Evolutionary conservation across 2,888 invertebrate genomes (phyloP), one percentile per base, ranked within the genome.

Genomic region (Cosmorhoe ocellata): DNA sequence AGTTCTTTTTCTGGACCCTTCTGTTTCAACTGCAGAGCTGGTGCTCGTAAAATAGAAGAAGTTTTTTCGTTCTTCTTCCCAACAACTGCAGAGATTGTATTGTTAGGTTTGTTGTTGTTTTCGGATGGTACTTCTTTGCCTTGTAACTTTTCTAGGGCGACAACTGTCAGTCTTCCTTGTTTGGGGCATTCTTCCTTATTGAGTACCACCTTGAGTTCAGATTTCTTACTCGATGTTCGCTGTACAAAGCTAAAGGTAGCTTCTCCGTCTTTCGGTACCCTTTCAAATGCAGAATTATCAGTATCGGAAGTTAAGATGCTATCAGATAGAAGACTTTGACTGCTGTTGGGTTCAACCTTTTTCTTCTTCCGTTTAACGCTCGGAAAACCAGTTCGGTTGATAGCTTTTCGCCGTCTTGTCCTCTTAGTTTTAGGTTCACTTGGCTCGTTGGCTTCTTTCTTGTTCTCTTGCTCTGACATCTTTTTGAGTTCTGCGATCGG

Each of bases 371-470:
- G 94, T 69, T 95, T 95, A 10, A 95, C 88, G 13, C 93, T 95
- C 0, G 97, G 97, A 76, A 97, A 97, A 2, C 97, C 97, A 11
- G 97, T 97, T 64, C 96, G 91, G 73, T 97, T 97, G 32, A 95
- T 94, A 12, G 95, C 93, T 75, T 96, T 94, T 31, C 96, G 92
- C 63, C 96, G 91, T 66, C 92, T 92, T 1, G 91, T 76, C 69
- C 91, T 91, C 54, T 92, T 89, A 14, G 69, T 54, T 67, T 82
- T 85, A 37, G 60, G 76, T 45, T 82, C 84, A 55, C 58, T 68
- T 0, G 69, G 58, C 49, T 81, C 78, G 44, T 56, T 72, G 1
- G 51, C 51, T 52, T 82, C 85, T 11, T 70, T 57, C 36, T 76
- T 77, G 55, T 87, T 89, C 7, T 81, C 69, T 0, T 65, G 66